Evolutionary conservation across 92 coral and sea anemone genomes (phyloP).

Genomic region (Palythoa grandiflora): DNA sequence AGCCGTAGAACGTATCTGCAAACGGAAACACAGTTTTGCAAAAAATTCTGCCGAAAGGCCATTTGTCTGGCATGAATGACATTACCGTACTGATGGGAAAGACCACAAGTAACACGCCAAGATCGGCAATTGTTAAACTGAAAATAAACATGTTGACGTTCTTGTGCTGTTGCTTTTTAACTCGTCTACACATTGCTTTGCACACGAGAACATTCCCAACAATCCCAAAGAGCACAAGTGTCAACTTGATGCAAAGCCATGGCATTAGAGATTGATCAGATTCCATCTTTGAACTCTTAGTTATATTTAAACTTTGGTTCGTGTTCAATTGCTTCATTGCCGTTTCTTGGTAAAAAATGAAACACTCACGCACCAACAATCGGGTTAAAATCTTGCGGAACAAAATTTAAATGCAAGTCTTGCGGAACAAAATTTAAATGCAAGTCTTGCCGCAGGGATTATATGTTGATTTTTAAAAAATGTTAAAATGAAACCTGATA

Average conservation of each 20-base stretch:
- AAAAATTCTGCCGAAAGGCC: conserved; percentile 58
- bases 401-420: neutral
- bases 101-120: conserved; percentile 29
- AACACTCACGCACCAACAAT: neutral
- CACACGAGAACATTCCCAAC: conserved; percentile 33
- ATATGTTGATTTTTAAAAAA: neutral
- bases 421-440: neutral
- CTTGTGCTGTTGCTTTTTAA: neutral
- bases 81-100: conserved; percentile 34
- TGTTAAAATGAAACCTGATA: neutral
- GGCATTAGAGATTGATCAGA: neutral
- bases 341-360: neutral
- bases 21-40: conserved; percentile 52
- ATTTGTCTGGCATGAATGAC: conserved; percentile 31
- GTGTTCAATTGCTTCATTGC: neutral
- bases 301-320: neutral
- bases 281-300: neutral
- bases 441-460: neutral
- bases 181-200: conserved; percentile 20
- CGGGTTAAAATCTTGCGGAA: neutral
- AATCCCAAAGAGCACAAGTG: conserved; percentile 22
- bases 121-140: conserved; percentile 65
- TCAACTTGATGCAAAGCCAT: conserved; percentile 21
- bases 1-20: conserved; percentile 63
- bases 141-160: conserved; percentile 12